Evolutionary conservation across 1,140 invertebrate species (phyloP).

Genomic region (Drosophila repletoides): DNA sequence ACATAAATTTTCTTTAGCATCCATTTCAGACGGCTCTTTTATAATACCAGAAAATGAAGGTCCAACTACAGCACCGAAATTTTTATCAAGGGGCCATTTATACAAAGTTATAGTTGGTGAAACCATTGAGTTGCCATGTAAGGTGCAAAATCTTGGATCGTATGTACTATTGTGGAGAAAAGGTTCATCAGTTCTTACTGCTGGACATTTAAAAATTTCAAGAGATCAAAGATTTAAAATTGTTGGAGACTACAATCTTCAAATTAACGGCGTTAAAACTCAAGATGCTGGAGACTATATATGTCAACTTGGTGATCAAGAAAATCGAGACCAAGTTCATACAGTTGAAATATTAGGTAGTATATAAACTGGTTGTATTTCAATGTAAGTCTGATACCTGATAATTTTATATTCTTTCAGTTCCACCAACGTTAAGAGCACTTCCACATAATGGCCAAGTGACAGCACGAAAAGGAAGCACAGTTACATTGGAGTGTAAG

Average conservation of each 20-base stretch:
- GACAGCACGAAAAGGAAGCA: conserved; percentile 84
- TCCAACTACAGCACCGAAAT: conserved; percentile 84
- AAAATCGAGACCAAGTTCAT: conserved; percentile 83
- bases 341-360: conserved; percentile 84
- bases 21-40: conserved; percentile 56
- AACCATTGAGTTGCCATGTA: conserved; percentile 88
- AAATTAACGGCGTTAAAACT: conserved; percentile 85
- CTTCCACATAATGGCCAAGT: conserved; percentile 83
- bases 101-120: conserved; percentile 90
- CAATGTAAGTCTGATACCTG: too few species aligned
- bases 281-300: conserved; percentile 83
- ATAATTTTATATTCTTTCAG: conserved; percentile 58
- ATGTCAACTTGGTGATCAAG: conserved; percentile 84
- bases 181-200: conserved; percentile 85
- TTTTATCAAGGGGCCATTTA: conserved; percentile 88
- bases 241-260: conserved; percentile 85
- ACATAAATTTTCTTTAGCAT: conserved; percentile 21
- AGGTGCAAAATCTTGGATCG: conserved; percentile 88
- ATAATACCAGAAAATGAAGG: conserved; percentile 61
- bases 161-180: conserved; percentile 86
- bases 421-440: conserved; percentile 83
- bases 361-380: too few species aligned
- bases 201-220: conserved; percentile 85
- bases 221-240: conserved; percentile 85
- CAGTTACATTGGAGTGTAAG: conserved; percentile 85